Percentiles rank a stretch among this genome's conserved stretches.
Conservation (phyloP, 1,140 invertebrate genomes). For the Heliconius nattereri region DNA sequence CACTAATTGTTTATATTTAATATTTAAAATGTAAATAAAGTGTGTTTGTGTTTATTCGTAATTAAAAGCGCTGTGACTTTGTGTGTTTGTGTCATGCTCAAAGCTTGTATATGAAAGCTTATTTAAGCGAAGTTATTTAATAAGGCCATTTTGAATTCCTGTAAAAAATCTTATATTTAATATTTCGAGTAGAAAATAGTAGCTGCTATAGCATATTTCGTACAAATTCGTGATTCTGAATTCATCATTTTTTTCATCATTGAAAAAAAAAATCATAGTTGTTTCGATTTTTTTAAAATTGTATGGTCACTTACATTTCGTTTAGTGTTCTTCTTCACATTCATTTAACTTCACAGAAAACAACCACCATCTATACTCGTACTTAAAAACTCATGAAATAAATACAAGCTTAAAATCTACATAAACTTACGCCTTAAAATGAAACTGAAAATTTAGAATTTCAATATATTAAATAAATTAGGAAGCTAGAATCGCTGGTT, state of each 20-base stretch:
- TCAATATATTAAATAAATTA: slow-evolving; percentile 18
- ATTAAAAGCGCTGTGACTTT: slow-evolving; percentile 64
- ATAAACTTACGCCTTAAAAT: slow-evolving; percentile 5
- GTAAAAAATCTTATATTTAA: neutral
- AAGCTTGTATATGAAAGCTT: slow-evolving; percentile 15
- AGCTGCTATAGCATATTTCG: too few relatives aligned
- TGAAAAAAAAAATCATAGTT: too few relatives aligned
- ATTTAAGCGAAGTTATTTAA: neutral
- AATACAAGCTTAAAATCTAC: neutral
- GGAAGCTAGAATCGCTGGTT: slow-evolving; percentile 30
- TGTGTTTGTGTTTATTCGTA: slow-evolving; percentile 8
- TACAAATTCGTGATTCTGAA: too few relatives aligned
- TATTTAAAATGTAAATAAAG: slow-evolving; percentile 8
- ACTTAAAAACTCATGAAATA: neutral
- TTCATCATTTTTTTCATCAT: too few relatives aligned
- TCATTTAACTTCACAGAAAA: neutral
- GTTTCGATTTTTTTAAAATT: too few relatives aligned
- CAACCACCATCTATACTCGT: neutral
- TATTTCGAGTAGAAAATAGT: neutral
- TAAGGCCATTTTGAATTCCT: neutral
- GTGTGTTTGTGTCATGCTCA: slow-evolving; percentile 6
- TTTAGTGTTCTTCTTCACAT: neutral
- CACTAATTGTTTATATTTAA: slow-evolving; percentile 64
- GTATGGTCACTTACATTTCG: too few relatives aligned
- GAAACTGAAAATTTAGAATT: slow-evolving; percentile 6